These are phyloP conservation scores for Hozukius guyotensis DNA, from an alignment of 2,797 vertebrate species.

Conservation along the genomic window DNA sequence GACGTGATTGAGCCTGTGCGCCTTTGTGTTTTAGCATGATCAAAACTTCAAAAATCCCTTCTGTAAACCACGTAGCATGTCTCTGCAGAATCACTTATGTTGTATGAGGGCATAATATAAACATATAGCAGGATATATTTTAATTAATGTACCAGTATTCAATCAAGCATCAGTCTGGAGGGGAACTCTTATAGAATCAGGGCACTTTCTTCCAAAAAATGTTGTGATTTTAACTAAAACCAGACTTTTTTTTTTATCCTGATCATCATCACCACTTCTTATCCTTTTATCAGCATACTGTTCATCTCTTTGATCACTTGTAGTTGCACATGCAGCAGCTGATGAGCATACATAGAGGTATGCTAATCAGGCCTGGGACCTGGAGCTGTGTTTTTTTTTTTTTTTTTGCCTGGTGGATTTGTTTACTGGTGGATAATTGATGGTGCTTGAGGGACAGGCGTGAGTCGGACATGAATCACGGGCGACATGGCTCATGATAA, in stretches of 20 bases:
- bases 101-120: neutral
- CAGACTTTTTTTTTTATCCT: constrained; percentile 9
- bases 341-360: constrained; percentile 77
- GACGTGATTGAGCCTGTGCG: neutral
- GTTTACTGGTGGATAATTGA: constrained; percentile 98
- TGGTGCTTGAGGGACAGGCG: constrained; percentile 96
- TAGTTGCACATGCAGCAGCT: constrained; percentile 56
- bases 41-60: constrained; percentile 3
- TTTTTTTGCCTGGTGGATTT: constrained; percentile 90
- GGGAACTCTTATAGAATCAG: neutral
- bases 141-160: neutral
- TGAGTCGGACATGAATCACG: constrained; percentile 97
- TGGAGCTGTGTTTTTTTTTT: constrained; percentile 34
- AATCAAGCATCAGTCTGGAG: neutral
- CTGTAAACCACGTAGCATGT: constrained; percentile 3
- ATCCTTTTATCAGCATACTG: constrained; percentile 26
- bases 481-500: constrained; percentile 91
- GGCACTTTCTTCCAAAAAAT: neutral
- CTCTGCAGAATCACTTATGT: neutral
- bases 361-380: constrained; percentile 83
- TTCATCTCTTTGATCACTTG: constrained; percentile 70
- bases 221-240: constrained; percentile 11
- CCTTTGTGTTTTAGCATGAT: constrained; percentile 36
- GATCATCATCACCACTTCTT: constrained; percentile 19
- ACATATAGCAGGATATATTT: neutral